phyloP scores from a whole-genome alignment of 1,140 invertebrate species.

The Neodiprion lecontei region DNA sequence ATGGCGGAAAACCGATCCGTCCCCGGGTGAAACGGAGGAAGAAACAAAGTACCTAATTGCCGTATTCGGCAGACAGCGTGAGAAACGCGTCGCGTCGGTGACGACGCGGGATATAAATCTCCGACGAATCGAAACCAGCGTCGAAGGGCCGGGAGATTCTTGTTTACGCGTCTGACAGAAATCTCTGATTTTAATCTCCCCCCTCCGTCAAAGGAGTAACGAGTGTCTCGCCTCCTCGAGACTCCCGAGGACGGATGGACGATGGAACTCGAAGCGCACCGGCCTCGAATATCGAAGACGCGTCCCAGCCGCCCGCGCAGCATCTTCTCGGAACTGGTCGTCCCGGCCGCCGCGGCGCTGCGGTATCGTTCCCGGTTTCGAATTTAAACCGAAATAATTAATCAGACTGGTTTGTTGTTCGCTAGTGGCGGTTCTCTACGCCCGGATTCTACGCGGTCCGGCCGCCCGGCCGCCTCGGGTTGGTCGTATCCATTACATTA shows the following conservation, averaged over 20 bases:
- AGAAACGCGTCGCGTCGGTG: constrained; percentile 11
- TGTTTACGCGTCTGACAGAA: constrained; percentile 46
- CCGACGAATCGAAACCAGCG: constrained; percentile 24
- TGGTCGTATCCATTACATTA: constrained; percentile 58
- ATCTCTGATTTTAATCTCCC: constrained; percentile 50
- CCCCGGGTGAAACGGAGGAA: too few relatives aligned
- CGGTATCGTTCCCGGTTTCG: constrained; percentile 45
- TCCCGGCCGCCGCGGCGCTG: constrained; percentile 21
- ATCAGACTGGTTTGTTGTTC: constrained; percentile 40
- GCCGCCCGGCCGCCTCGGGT: constrained; percentile 27
- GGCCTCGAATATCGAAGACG: constrained; percentile 24
- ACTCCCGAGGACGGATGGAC: background rate
- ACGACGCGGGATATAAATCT: constrained; percentile 14
- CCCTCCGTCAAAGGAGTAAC: constrained; percentile 1
- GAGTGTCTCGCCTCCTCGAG: background rate
- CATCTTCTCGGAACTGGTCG: constrained; percentile 40
- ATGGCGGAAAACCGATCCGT: too few relatives aligned
- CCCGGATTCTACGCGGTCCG: too few relatives aligned
- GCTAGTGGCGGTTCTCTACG: background rate
- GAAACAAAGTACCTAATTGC: too few relatives aligned
- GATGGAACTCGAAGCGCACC: too few relatives aligned
- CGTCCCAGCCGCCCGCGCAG: background rate
- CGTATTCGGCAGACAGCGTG: background rate
- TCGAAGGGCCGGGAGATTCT: constrained; percentile 31
- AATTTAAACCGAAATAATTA: constrained; percentile 57